Evolutionary conservation across 1,140 invertebrate species (phyloP).

Genomic region (Procambarus virginalis): DNA sequence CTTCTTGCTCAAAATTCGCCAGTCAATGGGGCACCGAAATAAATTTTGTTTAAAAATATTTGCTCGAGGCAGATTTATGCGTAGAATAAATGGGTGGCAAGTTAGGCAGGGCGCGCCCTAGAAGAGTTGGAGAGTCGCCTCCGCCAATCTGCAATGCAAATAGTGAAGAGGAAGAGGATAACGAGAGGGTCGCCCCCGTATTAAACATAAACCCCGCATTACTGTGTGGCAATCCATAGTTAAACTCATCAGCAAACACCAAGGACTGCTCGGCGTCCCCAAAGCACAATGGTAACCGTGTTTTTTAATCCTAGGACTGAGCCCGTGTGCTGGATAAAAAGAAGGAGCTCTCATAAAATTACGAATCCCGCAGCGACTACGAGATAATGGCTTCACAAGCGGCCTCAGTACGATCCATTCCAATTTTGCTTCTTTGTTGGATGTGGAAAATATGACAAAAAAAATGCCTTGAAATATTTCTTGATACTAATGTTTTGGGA

Average conservation of each 20-base stretch:
- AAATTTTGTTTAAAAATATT: not conserved
- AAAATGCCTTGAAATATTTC: slow-evolving; percentile 2
- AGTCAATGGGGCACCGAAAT: not conserved
- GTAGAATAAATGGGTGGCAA: slow-evolving; percentile 35
- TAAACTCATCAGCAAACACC: slow-evolving; percentile 62
- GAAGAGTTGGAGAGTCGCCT: slow-evolving; percentile 54
- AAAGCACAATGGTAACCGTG: slow-evolving; percentile 36
- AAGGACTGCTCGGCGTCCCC: slow-evolving; percentile 41
- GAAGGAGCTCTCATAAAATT: slow-evolving; percentile 32
- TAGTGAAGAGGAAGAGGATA: slow-evolving; percentile 60
- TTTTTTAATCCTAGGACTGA: slow-evolving; percentile 3
- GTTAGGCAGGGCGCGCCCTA: slow-evolving; percentile 43
- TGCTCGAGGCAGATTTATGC: slow-evolving; percentile 41
- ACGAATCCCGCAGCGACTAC: slow-evolving; percentile 38
- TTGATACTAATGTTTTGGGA: not conserved
- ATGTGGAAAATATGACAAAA: slow-evolving; percentile 20
- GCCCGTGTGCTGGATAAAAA: slow-evolving; percentile 2
- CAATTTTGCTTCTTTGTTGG: slow-evolving; percentile 55
- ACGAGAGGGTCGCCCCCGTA: slow-evolving; percentile 62
- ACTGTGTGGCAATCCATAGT: slow-evolving; percentile 60
- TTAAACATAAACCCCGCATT: slow-evolving; percentile 67
- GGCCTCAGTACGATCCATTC: slow-evolving; percentile 53
- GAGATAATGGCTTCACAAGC: slow-evolving; percentile 50
- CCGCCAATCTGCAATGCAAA: slow-evolving; percentile 63
- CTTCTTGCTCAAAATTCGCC: not conserved